A percentile compares a stretch with the other conserved stretches of the same genome.
Evolutionary conservation across 2,888 invertebrate genomes (phyloP).

Genomic region (Nymphalis urticae): DNA sequence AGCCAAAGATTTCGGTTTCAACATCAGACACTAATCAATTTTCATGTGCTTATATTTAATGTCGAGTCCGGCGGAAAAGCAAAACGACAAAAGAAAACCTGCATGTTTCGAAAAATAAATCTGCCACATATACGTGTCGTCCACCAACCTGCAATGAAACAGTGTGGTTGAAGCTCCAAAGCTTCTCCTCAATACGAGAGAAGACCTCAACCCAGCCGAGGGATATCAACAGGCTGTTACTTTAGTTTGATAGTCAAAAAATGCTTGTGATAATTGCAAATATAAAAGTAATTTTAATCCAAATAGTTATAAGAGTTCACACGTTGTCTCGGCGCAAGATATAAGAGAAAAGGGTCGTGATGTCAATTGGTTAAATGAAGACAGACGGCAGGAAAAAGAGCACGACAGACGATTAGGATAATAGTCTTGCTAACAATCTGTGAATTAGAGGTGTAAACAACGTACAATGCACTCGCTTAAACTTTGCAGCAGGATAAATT

Average conservation of each 20-base stretch:
- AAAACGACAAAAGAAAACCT: no score
- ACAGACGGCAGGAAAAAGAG: conserved; percentile 35
- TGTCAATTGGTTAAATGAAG: conserved; percentile 33
- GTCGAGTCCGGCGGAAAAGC: no score
- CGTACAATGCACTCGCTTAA: neutral
- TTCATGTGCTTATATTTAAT: no score
- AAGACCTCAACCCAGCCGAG: no score
- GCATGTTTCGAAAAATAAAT: no score
- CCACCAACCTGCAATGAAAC: no score
- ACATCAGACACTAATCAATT: no score
- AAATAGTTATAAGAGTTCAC: neutral
- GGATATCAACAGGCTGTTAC: no score
- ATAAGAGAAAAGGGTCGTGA: conserved; percentile 23
- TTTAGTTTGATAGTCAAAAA: neutral
- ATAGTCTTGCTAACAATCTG: conserved; percentile 21
- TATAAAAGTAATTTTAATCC: neutral
- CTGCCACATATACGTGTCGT: no score
- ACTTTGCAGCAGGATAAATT: neutral
- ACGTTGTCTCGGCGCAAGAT: conserved; percentile 1
- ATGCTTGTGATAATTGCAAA: neutral
- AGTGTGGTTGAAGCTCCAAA: no score
- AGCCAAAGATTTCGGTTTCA: no score
- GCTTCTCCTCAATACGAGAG: no score
- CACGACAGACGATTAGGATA: conserved; percentile 16
- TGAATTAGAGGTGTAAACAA: conserved; percentile 16